Conservation (phyloP, 1,140 invertebrate genomes). For the Trichonephila clavata region DNA sequence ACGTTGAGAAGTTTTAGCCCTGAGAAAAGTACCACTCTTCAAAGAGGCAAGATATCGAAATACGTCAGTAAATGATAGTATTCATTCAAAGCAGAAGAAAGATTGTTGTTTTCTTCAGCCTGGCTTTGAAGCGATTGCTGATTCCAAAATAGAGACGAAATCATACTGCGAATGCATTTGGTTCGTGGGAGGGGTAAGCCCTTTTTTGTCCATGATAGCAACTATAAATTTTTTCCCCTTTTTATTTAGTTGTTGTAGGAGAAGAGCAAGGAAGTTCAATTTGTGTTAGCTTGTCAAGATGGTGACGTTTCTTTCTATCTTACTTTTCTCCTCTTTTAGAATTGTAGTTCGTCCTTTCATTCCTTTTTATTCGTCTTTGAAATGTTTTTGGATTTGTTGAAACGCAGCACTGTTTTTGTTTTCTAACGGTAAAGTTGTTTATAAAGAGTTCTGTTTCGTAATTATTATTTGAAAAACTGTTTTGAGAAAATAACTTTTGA, state of each 20-base stretch:
- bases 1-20: background rate
- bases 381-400: background rate
- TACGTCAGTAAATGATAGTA: constrained; percentile 26
- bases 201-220: background rate
- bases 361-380: background rate
- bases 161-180: background rate
- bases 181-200: background rate
- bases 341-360: background rate
- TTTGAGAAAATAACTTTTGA: no score
- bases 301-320: background rate
- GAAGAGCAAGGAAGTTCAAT: background rate
- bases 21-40: background rate
- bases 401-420: background rate
- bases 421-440: background rate
- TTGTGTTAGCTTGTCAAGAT: background rate
- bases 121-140: background rate
- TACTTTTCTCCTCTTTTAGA: no score
- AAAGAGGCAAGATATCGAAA: background rate
- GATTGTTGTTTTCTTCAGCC: background rate
- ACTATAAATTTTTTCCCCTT: background rate
- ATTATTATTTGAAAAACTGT: background rate
- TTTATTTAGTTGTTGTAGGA: background rate
- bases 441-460: background rate
- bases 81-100: background rate
- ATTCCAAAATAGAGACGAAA: background rate